Evolutionary conservation across 2,797 vertebrate species (phyloP).

Genomic region (Acridotheres tristis): DNA sequence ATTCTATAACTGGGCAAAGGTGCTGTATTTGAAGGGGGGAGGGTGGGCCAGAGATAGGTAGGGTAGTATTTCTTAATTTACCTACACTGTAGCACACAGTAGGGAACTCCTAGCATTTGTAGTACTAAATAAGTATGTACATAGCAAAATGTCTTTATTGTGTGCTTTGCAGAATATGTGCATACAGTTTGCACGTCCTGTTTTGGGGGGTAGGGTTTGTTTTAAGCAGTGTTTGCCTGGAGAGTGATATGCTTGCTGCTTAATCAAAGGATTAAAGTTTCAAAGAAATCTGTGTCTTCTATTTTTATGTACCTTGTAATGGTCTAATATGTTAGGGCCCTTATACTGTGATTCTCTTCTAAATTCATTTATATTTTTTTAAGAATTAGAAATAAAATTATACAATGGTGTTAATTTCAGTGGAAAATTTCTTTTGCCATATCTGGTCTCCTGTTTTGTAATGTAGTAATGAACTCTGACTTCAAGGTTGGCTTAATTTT

Average conservation of each 20-base stretch:
- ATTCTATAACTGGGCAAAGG: constrained; percentile 66
- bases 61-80: constrained; percentile 72
- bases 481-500: constrained; percentile 69
- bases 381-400: constrained; percentile 77
- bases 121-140: constrained; percentile 75
- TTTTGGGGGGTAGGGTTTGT: constrained; percentile 69
- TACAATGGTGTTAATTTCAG: constrained; percentile 72
- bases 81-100: constrained; percentile 76
- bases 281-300: constrained; percentile 81
- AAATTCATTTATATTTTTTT: constrained; percentile 78
- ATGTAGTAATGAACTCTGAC: constrained; percentile 64
- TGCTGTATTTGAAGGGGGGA: constrained; percentile 74
- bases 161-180: constrained; percentile 83
- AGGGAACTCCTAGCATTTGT: constrained; percentile 72
- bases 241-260: constrained; percentile 84
- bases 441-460: constrained; percentile 65
- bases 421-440: constrained; percentile 67
- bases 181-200: constrained; percentile 81
- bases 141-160: constrained; percentile 80
- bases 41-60: constrained; percentile 66
- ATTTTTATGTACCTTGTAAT: constrained; percentile 80
- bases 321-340: constrained; percentile 77
- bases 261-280: constrained; percentile 85
- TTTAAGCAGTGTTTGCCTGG: constrained; percentile 82
- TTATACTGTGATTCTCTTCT: constrained; percentile 80